Evolutionary conservation across 1,140 invertebrate genomes (phyloP), one percentile per base, ranked within the genome.

Genomic region (Nebria ingens): DNA sequence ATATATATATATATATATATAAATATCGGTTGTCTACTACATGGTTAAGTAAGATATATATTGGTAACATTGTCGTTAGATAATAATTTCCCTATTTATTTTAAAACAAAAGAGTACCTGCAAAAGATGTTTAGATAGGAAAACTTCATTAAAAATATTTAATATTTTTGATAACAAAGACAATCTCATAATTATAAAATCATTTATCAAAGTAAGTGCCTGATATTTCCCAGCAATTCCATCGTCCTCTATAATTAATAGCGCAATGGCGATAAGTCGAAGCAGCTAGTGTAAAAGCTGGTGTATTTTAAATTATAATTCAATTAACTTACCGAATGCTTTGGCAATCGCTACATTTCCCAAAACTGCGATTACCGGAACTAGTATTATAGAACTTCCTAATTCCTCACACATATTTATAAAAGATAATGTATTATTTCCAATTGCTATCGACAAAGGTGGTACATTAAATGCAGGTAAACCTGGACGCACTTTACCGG

Each of bases 341-440:
- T 91, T 93, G 0, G 88, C 87, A 56, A 92, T 91, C 1, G 89
- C 89, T 0, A 91, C 86, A 61, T 91, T 90, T 42, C 87, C 88
- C 21, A 91, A 70, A 1, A 91, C 85, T 0, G 82, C 86, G 58
- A 91, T 86, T n/a, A 91, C 77, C 9, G 89, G 87, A 2, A 93
- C 79, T 6, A 91, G 71, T 21, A 88, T 68, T 54, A 91, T 83
- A 0, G 86, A 87, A 0, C 84, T 79, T 2, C 86, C 86, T 17
- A 89, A 70, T 65, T 87, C 83, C 0, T 79, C 67, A 57, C 77
- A 64, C 61, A 77, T 69, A 25, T 68, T 65, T 12, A 61, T 67
- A 65, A 71, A 64, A 0, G 61, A 67, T 15, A 68, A 64, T 13
- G 80, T 81, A 0, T 65, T 65, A 61, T 78, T 77, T 49, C 75